Evolutionary conservation across 2,113 vertebrate genomes (phyloP), one percentile per base, ranked within the genome.

Genomic region (Gallinago paraguaiae): DNA sequence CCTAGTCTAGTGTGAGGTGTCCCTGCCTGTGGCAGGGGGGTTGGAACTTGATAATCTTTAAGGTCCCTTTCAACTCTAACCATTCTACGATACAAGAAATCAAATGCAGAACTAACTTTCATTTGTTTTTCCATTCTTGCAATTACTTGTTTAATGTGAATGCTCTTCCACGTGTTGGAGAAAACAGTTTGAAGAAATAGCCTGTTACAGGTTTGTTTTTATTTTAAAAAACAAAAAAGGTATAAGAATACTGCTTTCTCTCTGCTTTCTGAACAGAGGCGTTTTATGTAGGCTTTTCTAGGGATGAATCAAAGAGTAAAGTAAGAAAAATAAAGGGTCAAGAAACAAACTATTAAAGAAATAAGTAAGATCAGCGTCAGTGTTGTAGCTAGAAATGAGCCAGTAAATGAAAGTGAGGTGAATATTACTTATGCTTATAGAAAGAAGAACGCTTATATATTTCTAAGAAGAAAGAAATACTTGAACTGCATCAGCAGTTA

Each of bases 81-180:
- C 46, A 48, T 48, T 20, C 46, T 48, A 48, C 11, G n/a, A 31
- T 33, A 53, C 2, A 6, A 54, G 31, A 79, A 64, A 11, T 51
- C 50, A 83, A 79, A 71, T 46, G 57, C 27, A 68, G 48, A 71
- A 41, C n/a, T 78, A 27, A 10, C 11, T 92, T 72, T 64, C 15
- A 13, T 54, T 80, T 64, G 16, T 17, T 77, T 84, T 69, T 65
- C 19, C 1, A 0, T 20, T 90, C 9, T 78, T 74, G 19, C 35
- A 37, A 4, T 85, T 92, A 50, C 43, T 85, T 56, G 15, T 82
- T 57, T 75, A 71, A 39, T 82, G 51, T 33, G 69, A 68, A 28
- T 59, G 8, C 16, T 71, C 6, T n/a, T 79, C 61, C 28, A 24
- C 6, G 8, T 0, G 0, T 7, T 88, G 39, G 64, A 77, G 14